Evolutionary conservation across 1,140 invertebrate genomes (phyloP).

Genomic region (Brevipalpus yothersi): DNA sequence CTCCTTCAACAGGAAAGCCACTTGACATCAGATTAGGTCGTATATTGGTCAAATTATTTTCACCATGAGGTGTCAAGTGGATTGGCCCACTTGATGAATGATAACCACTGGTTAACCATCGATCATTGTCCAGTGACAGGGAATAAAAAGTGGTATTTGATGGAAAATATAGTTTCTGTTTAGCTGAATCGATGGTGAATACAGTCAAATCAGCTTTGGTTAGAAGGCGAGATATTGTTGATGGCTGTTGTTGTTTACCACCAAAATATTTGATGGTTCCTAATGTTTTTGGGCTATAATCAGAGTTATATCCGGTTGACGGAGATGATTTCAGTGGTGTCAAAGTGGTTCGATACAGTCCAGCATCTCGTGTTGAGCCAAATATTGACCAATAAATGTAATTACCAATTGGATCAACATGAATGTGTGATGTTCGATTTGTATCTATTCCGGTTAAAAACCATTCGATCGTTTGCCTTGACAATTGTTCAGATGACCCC

Average conservation of each 20-base stretch:
- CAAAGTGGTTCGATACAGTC: background rate
- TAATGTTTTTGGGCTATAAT: too few species aligned
- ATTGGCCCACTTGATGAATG: constrained; percentile 34
- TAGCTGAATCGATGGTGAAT: constrained; percentile 50
- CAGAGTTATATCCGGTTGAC: background rate
- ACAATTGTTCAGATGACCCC: background rate
- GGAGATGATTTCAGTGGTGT: background rate
- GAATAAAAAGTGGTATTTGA: constrained; percentile 47
- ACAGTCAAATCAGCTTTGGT: constrained; percentile 24
- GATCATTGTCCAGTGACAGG: constrained; percentile 44
- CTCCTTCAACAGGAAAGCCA: constrained; percentile 41
- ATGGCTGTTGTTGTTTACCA: background rate
- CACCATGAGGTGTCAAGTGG: constrained; percentile 25
- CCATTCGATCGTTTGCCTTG: background rate
- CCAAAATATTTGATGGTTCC: too few species aligned
- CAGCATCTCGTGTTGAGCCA: background rate
- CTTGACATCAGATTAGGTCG: background rate
- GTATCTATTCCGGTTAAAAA: constrained; percentile 7
- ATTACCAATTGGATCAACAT: constrained; percentile 76
- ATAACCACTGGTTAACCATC: constrained; percentile 32
- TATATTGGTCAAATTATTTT: background rate
- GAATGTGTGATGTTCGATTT: constrained; percentile 39
- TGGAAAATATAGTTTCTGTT: constrained; percentile 50
- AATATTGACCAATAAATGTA: constrained; percentile 20
- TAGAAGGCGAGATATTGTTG: background rate